Base-by-base conservation (phyloP, 2,113 vertebrate genomes). In the Erythrolamprus reginae region DNA sequence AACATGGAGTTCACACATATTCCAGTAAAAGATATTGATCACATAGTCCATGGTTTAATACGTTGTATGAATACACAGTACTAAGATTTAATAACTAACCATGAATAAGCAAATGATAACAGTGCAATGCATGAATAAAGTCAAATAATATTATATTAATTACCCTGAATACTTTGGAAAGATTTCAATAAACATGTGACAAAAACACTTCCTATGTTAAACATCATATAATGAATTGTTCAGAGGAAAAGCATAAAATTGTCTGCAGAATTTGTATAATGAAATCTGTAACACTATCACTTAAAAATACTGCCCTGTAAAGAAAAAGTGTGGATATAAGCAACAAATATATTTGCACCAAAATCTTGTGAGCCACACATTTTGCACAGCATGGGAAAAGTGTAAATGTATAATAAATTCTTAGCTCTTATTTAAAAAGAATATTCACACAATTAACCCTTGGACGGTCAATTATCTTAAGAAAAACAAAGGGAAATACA, bases 241-340 rank as follows among this genome's bases (percentile, higher is more conserved):
- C 91, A 91, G 91, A 38, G 48, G 88, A 53, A 8, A 10, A 92
- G 47, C 0, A 0, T 50, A 89, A 1, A 28, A 21, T n/a, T 28
- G 83, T 53, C 56, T 61, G 88, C 5, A 90, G 0, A 88, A 48
- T 42, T 89, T 48, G 88, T 90, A n/a, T 50, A 70, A 24, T 42
- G 50, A 89, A 45, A 15, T 42, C 70, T 77, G 33, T 77, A 77
- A 77, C 70, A 77, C 28, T 89, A 28, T 48, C 61, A 48, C 65
- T 84, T 90, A 48, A 89, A 92, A 84, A 42, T 88, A 0, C 82
- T 90, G 50, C 2, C n/a, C 50, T 92, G 1, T 84, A 42, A 53
- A 33, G 55, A 86, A 93, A 83, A 94, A 56, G 88, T 93, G 90
- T 95, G 93, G 90, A 82, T 77, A 94, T 56, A 85, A 87, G 51